These are phyloP conservation scores for Baryphthengus martii DNA, from an alignment of 2,113 vertebrate species.

Conservation along the genomic window DNA sequence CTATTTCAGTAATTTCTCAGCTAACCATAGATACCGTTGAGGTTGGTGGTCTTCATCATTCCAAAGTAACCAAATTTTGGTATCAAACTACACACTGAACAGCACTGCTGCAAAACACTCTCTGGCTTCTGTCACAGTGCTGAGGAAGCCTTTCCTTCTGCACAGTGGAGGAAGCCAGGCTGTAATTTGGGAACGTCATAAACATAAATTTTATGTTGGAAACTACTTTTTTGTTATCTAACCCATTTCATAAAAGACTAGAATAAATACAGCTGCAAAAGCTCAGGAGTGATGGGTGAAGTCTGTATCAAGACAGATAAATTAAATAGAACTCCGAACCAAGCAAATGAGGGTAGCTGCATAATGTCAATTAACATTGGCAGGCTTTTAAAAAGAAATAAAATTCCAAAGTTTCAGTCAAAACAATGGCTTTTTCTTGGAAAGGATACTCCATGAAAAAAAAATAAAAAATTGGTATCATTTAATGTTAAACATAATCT, in stretches of 20 bases:
- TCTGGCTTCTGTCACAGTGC: not conserved
- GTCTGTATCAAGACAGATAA: not conserved
- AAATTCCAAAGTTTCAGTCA: not conserved
- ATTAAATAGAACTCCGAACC: not conserved
- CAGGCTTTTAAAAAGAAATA: not conserved
- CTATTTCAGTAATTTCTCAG: not conserved
- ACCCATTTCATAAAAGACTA: not conserved
- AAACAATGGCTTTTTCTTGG: not conserved
- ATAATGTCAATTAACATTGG: not conserved
- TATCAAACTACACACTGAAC: not conserved
- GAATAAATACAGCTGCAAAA: conserved; percentile 23
- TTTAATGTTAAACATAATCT: not conserved
- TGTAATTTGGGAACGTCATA: not conserved
- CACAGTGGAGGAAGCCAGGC: not conserved
- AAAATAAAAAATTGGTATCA: not conserved
- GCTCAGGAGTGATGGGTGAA: not conserved
- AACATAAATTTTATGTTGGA: not conserved
- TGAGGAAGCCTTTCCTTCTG: not conserved
- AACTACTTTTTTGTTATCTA: not conserved
- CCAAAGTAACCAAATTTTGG: not conserved
- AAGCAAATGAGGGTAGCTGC: not conserved
- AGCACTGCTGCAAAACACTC: not conserved
- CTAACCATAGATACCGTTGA: not conserved
- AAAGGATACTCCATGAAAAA: not conserved
- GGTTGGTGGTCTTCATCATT: not conserved